A percentile compares a stretch with the other conserved stretches of the same genome.
Conservation (phyloP, 2,888 invertebrate genomes). For the Cotesia congregata region DNA sequence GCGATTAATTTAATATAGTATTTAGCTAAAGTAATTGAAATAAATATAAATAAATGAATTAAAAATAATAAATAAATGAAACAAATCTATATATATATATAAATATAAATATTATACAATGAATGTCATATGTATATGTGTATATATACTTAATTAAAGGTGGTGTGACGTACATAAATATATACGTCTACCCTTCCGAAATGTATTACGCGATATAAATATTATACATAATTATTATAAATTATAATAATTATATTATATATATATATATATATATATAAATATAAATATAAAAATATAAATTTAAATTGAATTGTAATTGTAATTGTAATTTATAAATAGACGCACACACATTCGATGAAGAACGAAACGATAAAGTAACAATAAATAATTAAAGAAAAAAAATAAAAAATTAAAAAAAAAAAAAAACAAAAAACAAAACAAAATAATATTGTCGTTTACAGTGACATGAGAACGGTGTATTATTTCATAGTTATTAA, state of each 20-base stretch:
- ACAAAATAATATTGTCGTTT: constrained; percentile 18
- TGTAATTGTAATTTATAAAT: constrained; percentile 35
- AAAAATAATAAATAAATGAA: constrained; percentile 38
- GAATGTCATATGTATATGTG: constrained; percentile 67
- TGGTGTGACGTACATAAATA: constrained; percentile 12
- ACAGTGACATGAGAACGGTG: constrained; percentile 22
- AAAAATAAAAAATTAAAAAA: constrained; percentile 29
- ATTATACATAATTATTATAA: constrained; percentile 10
- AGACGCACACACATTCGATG: constrained; percentile 42
- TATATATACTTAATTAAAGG: constrained; percentile 64
- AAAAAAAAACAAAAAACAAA: constrained; percentile 35
- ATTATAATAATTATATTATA: constrained; percentile 55
- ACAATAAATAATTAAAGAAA: constrained; percentile 34
- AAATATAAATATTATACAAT: constrained; percentile 54
- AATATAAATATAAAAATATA: constrained; percentile 35
- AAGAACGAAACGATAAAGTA: constrained; percentile 29
- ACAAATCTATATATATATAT: constrained; percentile 26
- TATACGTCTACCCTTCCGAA: constrained; percentile 45
- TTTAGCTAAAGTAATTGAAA: constrained; percentile 48
- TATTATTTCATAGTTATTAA: constrained; percentile 42
- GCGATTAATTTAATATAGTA: constrained; percentile 53
- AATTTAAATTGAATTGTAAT: constrained; percentile 2
- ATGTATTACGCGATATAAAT: constrained; percentile 42
- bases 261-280: constrained; percentile 47
- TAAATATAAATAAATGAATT: constrained; percentile 40